Conservation (phyloP, 2,113 vertebrate genomes). For the Grallaria varia region DNA sequence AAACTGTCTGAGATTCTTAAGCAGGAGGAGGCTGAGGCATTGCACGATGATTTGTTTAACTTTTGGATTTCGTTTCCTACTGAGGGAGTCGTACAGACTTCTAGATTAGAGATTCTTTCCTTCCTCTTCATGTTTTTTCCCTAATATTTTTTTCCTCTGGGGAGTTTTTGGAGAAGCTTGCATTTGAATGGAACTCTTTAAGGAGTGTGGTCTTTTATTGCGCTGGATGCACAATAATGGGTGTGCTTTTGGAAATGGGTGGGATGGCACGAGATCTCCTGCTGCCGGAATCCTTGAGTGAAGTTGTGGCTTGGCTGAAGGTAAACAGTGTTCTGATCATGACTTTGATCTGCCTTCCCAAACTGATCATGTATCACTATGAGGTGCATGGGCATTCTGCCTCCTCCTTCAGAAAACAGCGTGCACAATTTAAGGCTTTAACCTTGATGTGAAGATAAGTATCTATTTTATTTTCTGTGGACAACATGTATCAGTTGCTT, state of each 20-base stretch:
- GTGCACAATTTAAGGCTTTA: neutral
- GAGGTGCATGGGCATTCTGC: neutral
- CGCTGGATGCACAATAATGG: neutral
- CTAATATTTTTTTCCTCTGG: neutral
- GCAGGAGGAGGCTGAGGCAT: neutral
- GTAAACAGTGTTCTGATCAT: neutral
- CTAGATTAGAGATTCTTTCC: neutral
- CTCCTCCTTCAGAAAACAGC: neutral
- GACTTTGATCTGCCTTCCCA: neutral
- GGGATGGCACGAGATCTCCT: neutral
- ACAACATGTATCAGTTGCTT: neutral
- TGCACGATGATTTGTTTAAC: neutral
- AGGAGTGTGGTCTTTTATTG: neutral
- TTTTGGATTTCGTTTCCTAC: neutral
- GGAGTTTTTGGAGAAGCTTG: neutral
- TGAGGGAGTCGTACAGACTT: neutral
- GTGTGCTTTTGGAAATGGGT: neutral
- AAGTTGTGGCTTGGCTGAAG: neutral
- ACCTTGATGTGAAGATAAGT: neutral
- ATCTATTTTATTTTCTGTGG: neutral
- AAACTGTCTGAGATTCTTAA: neutral
- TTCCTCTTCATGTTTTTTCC: too few species aligned
- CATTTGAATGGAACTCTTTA: neutral
- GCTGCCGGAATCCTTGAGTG: neutral
- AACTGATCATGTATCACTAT: neutral